Evolutionary conservation across 2,888 invertebrate genomes (phyloP), one percentile per base, ranked within the genome.

Genomic region (Acheta domesticus): DNA sequence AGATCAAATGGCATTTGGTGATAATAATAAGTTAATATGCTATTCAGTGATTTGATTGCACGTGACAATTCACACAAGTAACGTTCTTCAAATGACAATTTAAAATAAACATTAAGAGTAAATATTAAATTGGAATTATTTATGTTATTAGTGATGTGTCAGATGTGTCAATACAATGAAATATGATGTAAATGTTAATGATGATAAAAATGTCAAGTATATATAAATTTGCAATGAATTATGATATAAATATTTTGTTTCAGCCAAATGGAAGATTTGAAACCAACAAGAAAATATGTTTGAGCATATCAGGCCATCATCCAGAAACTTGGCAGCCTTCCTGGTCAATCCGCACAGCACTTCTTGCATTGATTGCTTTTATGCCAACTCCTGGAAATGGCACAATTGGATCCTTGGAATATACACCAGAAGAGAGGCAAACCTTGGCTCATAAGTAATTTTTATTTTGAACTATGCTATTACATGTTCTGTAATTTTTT

Each of bases 271-370:
- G 97, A 77, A 90, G 98, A 83, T 98, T 98, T 88, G 96, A 97
- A 88, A 91, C 92, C 12, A 94, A 96, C 86, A 96, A 95, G 86
- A 98, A 98, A 88, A 97, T 98, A 84, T 98, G 98, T 86, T 88
- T 98, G 83, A 97, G 96, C 82, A 98, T 98, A 84, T 97, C 97
- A 81, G 97, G 96, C 11, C 94, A 97, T 87, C 98, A 98, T 87
- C 98, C 97, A n/a, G 98, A 98, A 87, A 96, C 96, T 73, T 98
- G 98, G 98, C 96, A 96, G 85, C 98, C 98, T 48, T 96, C 96
- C 4, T 98, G 98, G 98, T 97, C 96, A 49, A 96, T 98, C 83
- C 90, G 97, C 82, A 98, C 97, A 79, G 97, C 97, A 16, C 88
- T 98, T 80, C 87, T 98, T 82, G 97, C 97, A 20, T 89, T 98